Percentiles rank a stretch among this genome's conserved stretches.
Conservation (phyloP, 2,797 vertebrate genomes). For the Bryconaethiops microstoma region DNA sequence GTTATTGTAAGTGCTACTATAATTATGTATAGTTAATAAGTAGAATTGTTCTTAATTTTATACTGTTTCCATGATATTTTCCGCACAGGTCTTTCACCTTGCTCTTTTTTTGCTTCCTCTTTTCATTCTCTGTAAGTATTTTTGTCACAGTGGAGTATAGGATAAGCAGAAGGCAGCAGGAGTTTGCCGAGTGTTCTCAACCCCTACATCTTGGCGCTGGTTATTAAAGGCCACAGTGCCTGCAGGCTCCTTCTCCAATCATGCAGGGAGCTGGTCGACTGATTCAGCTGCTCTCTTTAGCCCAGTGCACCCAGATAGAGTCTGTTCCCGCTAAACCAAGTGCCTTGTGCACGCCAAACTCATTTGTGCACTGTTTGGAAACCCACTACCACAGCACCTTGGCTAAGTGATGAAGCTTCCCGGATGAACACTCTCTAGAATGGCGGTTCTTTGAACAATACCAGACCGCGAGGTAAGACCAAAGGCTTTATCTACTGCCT, state of each 20-base stretch:
- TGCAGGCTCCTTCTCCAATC: conserved; percentile 30
- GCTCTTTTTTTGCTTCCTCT: not conserved
- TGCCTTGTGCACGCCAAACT: not conserved
- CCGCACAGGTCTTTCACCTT: not conserved
- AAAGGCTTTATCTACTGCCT: conserved; percentile 19
- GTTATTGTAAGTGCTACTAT: no score
- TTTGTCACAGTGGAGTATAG: not conserved
- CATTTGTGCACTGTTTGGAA: not conserved
- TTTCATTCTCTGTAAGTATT: not conserved
- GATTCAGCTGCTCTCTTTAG: not conserved
- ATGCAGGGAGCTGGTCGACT: conserved; percentile 27
- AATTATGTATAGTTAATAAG: not conserved
- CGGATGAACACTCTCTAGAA: not conserved
- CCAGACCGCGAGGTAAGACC: not conserved
- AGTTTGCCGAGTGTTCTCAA: conserved; percentile 13
- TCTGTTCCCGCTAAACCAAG: conserved; percentile 3
- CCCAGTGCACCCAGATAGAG: not conserved
- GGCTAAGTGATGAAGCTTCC: not conserved
- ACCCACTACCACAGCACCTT: not conserved
- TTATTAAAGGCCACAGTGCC: conserved; percentile 40
- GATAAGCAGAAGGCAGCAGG: conserved; percentile 8
- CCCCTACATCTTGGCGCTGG: conserved; percentile 1
- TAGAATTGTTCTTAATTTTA: not conserved
- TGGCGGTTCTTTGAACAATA: not conserved
- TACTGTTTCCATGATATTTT: no score